Evolutionary conservation across 1,140 invertebrate species (phyloP).

Genomic region (Thrips palmi): DNA sequence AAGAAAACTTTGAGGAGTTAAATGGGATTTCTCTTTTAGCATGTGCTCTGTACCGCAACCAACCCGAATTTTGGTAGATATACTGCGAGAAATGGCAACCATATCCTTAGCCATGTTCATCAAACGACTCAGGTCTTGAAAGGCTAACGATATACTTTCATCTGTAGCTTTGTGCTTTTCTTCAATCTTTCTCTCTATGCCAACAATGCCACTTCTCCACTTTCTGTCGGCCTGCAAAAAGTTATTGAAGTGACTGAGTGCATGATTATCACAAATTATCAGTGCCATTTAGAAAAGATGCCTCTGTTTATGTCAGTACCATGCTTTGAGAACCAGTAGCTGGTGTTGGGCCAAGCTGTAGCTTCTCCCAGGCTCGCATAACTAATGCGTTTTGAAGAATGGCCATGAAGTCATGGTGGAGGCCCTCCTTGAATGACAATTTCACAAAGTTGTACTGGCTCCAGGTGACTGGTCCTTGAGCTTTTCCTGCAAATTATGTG

Average conservation of each 20-base stretch:
- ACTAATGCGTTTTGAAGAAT: conserved; percentile 39
- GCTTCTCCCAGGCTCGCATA: conserved; percentile 40
- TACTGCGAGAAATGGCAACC: conserved; percentile 80
- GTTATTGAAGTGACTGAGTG: neutral
- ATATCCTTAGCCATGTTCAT: conserved; percentile 97
- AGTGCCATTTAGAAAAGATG: no score
- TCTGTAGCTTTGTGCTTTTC: conserved; percentile 80
- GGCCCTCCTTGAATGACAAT: conserved; percentile 73
- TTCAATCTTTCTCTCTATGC: conserved; percentile 83
- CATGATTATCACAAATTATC: no score
- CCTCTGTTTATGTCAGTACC: no score
- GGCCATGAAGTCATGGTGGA: conserved; percentile 47
- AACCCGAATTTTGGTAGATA: conserved; percentile 82
- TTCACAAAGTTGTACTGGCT: conserved; percentile 62
- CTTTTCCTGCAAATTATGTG: conserved; percentile 33
- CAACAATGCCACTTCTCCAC: conserved; percentile 85
- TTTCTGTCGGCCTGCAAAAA: no score
- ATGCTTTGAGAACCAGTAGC: conserved; percentile 13
- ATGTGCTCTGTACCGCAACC: conserved; percentile 14
- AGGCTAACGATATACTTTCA: conserved; percentile 77
- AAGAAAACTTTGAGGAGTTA: conserved; percentile 7
- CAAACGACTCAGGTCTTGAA: conserved; percentile 85
- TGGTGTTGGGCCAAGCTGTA: conserved; percentile 14
- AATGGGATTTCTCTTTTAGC: neutral
- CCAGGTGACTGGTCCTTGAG: conserved; percentile 49